A percentile compares a stretch with the other conserved stretches of the same genome.
Evolutionary conservation across 2,888 invertebrate species (phyloP).

Genomic region (Drosophila birchii): DNA sequence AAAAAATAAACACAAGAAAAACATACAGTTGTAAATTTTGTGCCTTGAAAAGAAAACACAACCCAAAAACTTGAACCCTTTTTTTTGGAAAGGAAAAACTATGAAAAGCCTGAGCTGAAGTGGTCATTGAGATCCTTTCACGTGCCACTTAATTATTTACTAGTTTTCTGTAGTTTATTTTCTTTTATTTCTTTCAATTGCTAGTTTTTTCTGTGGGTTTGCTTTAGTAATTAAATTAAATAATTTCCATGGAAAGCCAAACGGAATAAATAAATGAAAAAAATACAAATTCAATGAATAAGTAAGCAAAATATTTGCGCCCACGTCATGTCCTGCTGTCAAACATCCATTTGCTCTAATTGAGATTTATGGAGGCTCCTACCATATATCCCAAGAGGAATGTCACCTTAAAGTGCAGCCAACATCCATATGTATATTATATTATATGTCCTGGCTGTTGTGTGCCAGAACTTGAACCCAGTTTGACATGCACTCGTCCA

Average conservation of each 20-base stretch:
- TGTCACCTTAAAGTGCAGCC: slow-evolving; percentile 23
- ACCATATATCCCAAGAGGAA: not conserved
- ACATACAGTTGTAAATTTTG: slow-evolving; percentile 9
- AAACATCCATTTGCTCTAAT: slow-evolving; percentile 56
- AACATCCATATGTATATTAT: slow-evolving; percentile 7
- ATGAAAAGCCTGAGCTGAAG: not conserved
- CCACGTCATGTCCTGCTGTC: slow-evolving; percentile 58
- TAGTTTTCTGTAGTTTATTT: not conserved
- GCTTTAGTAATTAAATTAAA: slow-evolving; percentile 10
- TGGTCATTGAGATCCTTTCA: not conserved
- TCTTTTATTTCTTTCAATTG: not conserved
- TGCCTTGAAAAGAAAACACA: slow-evolving; percentile 1
- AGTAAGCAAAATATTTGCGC: slow-evolving; percentile 51
- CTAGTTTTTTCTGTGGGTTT: not conserved
- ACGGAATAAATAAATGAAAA: not conserved
- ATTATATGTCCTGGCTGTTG: not conserved
- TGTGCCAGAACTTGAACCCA: slow-evolving; percentile 48
- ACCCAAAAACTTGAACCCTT: slow-evolving; percentile 8
- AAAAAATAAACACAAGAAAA: slow-evolving; percentile 20
- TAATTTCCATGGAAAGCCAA: not conserved
- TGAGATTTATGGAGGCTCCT: slow-evolving; percentile 55
- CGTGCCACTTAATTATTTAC: slow-evolving; percentile 1
- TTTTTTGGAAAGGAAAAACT: slow-evolving; percentile 10
- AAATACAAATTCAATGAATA: slow-evolving; percentile 10
- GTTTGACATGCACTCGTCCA: slow-evolving; percentile 73